Evolutionary conservation across 2,888 invertebrate species (phyloP), one percentile per base, ranked within the genome.

Genomic region (Pyrocoelia pectoralis): DNA sequence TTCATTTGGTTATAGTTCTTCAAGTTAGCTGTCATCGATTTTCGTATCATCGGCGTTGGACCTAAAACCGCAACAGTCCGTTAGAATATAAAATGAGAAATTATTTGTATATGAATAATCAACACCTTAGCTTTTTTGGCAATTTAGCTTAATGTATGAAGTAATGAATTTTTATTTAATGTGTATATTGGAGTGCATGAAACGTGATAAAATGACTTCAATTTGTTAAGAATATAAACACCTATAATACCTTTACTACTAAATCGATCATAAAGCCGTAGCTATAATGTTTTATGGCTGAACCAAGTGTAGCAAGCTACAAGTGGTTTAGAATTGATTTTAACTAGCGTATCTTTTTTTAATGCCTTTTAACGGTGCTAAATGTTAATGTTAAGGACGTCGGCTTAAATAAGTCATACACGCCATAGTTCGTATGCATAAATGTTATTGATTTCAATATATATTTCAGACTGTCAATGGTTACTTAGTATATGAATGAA

Each of bases 191-290:
- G 10, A 56, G 50, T 41, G 24, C 56, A 56, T 53, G 49, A 65
- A 61, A 57, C 54, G 48, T 65, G 60, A 66, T 62, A 61, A 59
- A 60, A 48, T 64, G 46, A 56, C 55, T 60, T 64, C 64, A 78
- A 79, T 79, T 79, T 79, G 78, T 79, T 79, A 77, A 78, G 79
- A 77, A 78, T 77, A 79, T 78, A 79, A 79, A 79, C 79, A 79
- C 79, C 77, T 78, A 75, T 71, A 72, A 75, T 74, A 76, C 74
- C 77, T 77, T 79, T 78, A 79, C 77, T 76, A 77, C 75, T 75
- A 73, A 78, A 79, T 79, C 78, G 78, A 79, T 79, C 79, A 79
- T 79, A 79, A 79, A 79, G 77, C 74, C 76, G 76, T 76, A 76
- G 77, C 76, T 75, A 77, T 76, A 77, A 78, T 76, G 75, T 76